Evolutionary conservation across 2,113 vertebrate species (phyloP), one percentile per base, ranked within the genome.

Genomic region (Corythoichthys haematopterus): DNA sequence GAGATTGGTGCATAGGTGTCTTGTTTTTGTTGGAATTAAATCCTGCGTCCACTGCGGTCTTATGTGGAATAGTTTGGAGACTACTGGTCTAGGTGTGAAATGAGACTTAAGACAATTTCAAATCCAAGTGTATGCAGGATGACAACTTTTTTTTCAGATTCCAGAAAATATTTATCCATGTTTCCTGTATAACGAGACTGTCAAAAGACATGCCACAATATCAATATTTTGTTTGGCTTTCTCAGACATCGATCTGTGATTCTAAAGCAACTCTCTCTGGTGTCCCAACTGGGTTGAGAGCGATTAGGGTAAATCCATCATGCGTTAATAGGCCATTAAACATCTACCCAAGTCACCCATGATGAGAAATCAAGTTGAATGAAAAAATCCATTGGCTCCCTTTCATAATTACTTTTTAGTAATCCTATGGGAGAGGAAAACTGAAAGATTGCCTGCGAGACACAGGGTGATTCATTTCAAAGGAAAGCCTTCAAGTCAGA

Each of bases 401-500:
- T 64, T 67, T 75, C 62, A 80, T 89, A 89, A 90, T 84, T 87
- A 88, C 85, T 80, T 83, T 70, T 68, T 65, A 83, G 76, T 56
- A 81, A 83, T 81, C 78, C 55, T 28, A 57, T 57, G 50, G 50
- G 69, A 72, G 74, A 72, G 62, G 59, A 46, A 56, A 69, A 71
- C 10, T 78, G 77, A 82, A 61, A 79, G 77, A 85, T 71, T 81
- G 79, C 79, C 68, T 81, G 68, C 28, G 74, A 38, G 43, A 66
- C 37, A 35, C 36, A 15, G 8, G 52, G n/a, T 66, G 33, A 75
- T 80, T 64, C 60, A 66, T 82, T 83, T 55, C 47, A 52, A 57
- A 60, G 56, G 74, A 66, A 80, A 69, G 69, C 52, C 59, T 53
- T 58, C 36, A 66, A 46, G 68, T 74, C 64, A 76, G 71, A 53